Conservation (phyloP, 23 tunicate species). For the Oikopleura dioica region DNA sequence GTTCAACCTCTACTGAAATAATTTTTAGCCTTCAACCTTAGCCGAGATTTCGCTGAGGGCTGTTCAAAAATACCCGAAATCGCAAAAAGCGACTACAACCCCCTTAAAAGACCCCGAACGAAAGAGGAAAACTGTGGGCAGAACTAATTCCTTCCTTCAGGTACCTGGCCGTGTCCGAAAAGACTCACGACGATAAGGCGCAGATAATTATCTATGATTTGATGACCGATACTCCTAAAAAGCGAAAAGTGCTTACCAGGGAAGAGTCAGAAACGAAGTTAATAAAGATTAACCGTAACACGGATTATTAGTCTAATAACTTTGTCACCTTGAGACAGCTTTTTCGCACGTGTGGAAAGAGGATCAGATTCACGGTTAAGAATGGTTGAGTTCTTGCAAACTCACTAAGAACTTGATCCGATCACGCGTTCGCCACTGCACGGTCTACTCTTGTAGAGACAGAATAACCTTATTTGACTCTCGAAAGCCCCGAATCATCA, state of each 20-base stretch:
- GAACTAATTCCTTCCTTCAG: too few relatives aligned
- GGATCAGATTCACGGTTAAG: neutral
- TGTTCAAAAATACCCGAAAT: too few relatives aligned
- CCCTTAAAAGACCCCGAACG: too few relatives aligned
- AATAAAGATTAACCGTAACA: neutral
- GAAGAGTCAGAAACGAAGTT: neutral
- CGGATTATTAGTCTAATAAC: neutral
- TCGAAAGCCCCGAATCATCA: constrained; percentile 14
- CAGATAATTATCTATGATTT: constrained; percentile 53
- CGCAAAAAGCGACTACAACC: too few relatives aligned
- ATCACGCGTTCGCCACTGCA: too few relatives aligned
- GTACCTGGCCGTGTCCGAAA: constrained; percentile 68
- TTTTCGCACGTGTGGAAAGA: neutral
- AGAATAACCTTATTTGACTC: neutral
- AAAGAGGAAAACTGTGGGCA: too few relatives aligned
- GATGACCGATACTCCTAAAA: constrained; percentile 64
- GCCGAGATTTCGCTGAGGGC: too few relatives aligned
- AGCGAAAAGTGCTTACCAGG: constrained; percentile 29
- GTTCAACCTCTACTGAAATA: too few relatives aligned
- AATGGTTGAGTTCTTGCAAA: neutral
- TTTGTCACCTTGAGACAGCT: neutral
- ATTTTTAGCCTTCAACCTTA: too few relatives aligned
- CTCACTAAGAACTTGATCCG: too few relatives aligned
- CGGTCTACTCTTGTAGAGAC: constrained; percentile 24
- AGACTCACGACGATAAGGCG: constrained; percentile 45